Evolutionary conservation across 2,113 vertebrate species (phyloP), one percentile per base, ranked within the genome.

Genomic region (Corythaeola cristata): DNA sequence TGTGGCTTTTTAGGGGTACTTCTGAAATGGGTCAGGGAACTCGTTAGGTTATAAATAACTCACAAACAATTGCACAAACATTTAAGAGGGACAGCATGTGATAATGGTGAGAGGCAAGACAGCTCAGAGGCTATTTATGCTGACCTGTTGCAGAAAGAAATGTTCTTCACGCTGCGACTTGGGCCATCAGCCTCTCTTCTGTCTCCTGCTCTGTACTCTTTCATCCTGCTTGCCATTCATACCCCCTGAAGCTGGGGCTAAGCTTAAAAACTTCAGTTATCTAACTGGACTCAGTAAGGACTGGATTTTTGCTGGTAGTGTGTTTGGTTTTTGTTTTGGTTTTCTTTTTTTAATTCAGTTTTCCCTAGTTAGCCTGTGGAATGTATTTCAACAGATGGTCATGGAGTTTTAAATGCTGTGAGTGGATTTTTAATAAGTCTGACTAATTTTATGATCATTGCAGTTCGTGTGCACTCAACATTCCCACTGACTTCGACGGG

Each of bases 361-460:
- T 95, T 94, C 75, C 44, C 94, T 78, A 66, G 89, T 58, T 97
- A 85, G 86, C 37, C 2, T 93, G 86, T 79, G 63, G 68, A 93
- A 94, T 90, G 68, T 82, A 76, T 95, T 91, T 96, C 88, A 95
- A 81, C 85, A 96, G 91, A 97, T 96, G 92, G 95, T 85, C 96
- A 92, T 94, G 88, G 81, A 90, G 69, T 94, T 90, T 88, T 93
- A 96, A 97, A 81, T 82, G 90, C 80, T 97, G 94, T 86, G 82
- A 86, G 90, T 94, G 73, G 82, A 92, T 97, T 98, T 96, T 96
- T 97, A 96, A 97, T 97, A 98, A 96, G 95, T 94, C 94, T 95
- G 94, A 75, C 94, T 96, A 95, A 97, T 97, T 96, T 97, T 97
- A 94, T 90, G 91, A 96, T 89, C 83, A 87, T 47, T 94, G 86